Conservation (phyloP, 53 echinoderm and acorn worm species). For the Luidia sarsii region DNA sequence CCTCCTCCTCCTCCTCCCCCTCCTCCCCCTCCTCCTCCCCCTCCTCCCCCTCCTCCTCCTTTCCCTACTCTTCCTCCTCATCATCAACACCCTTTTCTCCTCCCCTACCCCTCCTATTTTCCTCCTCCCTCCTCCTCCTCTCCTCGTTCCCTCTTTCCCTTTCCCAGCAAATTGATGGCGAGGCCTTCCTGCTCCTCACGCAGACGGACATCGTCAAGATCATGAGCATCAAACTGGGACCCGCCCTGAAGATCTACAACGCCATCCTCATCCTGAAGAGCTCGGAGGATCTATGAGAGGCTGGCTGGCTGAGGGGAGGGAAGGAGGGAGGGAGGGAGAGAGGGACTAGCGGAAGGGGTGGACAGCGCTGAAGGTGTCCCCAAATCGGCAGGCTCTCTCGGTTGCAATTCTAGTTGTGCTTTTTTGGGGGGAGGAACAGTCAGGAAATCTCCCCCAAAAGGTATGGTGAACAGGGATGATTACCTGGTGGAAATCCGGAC, state of each 20-base stretch:
- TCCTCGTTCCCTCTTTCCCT: not conserved
- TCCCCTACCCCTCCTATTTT: too few species aligned
- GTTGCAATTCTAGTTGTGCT: not conserved
- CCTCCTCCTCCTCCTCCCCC: too few species aligned
- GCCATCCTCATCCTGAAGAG: constrained; percentile 96
- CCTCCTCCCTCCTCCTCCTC: too few species aligned
- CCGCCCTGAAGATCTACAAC: constrained; percentile 97
- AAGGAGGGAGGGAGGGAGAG: not conserved
- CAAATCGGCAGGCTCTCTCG: not conserved
- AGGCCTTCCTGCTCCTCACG: constrained; percentile 92
- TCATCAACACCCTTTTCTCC: too few species aligned
- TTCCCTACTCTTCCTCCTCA: too few species aligned
- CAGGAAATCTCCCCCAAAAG: too few species aligned
- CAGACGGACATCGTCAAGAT: constrained; percentile 97
- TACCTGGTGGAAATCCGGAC: too few species aligned
- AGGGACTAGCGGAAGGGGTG: not conserved
- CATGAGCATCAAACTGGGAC: constrained; percentile 96
- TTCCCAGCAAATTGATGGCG: constrained; percentile 95
- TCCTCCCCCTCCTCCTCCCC: too few species aligned
- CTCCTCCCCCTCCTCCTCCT: too few species aligned
- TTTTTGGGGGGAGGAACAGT: not conserved
- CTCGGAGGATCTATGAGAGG: constrained; percentile 37
- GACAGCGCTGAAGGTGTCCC: not conserved
- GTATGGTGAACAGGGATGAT: too few species aligned
- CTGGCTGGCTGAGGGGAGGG: not conserved